phyloP scores from a whole-genome alignment of 92 coral and sea anemone species.

The Phenganax subtilis region DNA sequence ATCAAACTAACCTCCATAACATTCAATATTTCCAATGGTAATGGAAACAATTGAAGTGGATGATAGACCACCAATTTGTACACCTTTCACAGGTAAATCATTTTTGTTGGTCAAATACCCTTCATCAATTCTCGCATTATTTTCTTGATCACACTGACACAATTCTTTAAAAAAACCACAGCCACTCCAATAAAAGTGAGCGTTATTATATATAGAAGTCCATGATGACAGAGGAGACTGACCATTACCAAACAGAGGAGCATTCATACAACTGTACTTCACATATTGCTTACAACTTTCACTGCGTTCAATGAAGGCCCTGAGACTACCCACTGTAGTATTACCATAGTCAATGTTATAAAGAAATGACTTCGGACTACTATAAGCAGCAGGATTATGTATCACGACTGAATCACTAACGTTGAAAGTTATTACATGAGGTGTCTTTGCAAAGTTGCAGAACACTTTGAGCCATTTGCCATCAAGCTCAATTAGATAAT shows the following conservation, averaged over 20 bases:
- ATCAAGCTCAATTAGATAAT: background rate
- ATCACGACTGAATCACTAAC: background rate
- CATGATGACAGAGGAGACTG: background rate
- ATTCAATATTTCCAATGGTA: conserved; percentile 28
- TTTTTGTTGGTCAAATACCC: conserved; percentile 27
- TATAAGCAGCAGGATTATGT: background rate
- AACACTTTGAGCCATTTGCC: conserved; percentile 1
- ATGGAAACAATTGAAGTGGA: conserved; percentile 19
- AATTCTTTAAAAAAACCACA: background rate
- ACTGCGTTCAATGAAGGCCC: conserved; percentile 15
- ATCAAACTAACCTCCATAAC: conserved; percentile 35
- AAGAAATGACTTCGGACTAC: background rate
- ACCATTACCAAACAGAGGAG: conserved; percentile 8
- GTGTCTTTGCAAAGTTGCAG: background rate
- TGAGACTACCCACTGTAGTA: background rate
- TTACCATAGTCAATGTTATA: background rate
- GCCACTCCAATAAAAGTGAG: conserved; percentile 15
- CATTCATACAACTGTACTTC: conserved; percentile 24
- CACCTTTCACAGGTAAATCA: conserved; percentile 8
- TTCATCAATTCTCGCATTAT: background rate
- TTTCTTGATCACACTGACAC: conserved; percentile 24
- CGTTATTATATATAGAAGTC: background rate
- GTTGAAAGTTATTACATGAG: conserved; percentile 4
- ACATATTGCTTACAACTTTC: conserved; percentile 31
- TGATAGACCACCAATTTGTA: conserved; percentile 16